A percentile compares a stretch with the other conserved stretches of the same genome.
Conservation (phyloP, 2,113 vertebrate species). For the Rhegmatorhina hoffmannsi region DNA sequence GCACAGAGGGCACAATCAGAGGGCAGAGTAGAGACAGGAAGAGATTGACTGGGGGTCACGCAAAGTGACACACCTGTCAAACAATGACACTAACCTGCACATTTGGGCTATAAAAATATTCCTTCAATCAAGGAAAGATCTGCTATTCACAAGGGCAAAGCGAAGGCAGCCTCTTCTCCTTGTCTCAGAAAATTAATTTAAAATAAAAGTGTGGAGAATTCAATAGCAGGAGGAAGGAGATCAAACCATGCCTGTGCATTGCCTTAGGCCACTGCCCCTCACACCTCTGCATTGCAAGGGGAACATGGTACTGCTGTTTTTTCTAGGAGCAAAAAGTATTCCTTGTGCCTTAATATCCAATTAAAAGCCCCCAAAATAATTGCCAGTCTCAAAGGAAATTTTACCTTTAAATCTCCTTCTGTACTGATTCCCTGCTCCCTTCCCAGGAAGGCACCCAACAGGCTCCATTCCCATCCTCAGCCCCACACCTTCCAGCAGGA, state of each 20-base stretch:
- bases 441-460: not conserved
- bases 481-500: not conserved
- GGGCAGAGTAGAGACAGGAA: too few species aligned
- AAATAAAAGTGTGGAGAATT: not conserved
- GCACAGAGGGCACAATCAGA: not conserved
- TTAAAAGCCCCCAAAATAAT: not conserved
- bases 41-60: not conserved
- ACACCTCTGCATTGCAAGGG: not conserved
- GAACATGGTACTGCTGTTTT: too few species aligned
- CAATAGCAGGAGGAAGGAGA: not conserved
- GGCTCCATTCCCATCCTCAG: not conserved
- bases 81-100: slow-evolving; percentile 18
- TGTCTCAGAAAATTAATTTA: slow-evolving; percentile 58
- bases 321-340: not conserved
- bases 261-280: not conserved
- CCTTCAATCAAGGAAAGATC: slow-evolving; percentile 40
- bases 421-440: not conserved
- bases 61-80: slow-evolving; percentile 17
- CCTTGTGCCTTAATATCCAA: accelerated
- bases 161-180: slow-evolving; percentile 11
- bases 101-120: slow-evolving; percentile 55
- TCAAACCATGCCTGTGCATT: not conserved
- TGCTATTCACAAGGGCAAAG: slow-evolving; percentile 50
- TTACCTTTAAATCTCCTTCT: not conserved
- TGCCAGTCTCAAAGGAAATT: not conserved